Evolutionary conservation across 2,797 vertebrate species (phyloP).

Genomic region (Channallabes apus): DNA sequence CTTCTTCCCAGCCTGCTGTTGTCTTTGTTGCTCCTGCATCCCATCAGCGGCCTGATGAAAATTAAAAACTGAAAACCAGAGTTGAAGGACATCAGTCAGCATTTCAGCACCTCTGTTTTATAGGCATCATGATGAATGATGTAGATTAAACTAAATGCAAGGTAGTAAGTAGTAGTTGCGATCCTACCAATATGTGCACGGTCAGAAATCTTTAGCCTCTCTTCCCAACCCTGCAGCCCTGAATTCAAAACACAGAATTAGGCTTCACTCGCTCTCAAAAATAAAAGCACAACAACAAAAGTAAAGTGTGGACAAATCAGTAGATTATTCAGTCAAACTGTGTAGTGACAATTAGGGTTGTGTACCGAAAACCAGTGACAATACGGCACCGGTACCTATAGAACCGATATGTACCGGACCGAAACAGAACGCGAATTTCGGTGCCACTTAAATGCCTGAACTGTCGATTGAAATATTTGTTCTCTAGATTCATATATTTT

Average conservation of each 20-base stretch:
- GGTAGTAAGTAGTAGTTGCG: background rate
- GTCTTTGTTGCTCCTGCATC: constrained; percentile 80
- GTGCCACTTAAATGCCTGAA: too few relatives aligned
- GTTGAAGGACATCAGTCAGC: background rate
- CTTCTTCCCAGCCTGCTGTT: constrained; percentile 82
- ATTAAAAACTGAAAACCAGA: constrained; percentile 74
- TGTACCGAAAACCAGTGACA: too few relatives aligned
- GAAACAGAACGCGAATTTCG: too few relatives aligned
- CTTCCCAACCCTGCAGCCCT: constrained; percentile 82
- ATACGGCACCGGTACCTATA: too few relatives aligned
- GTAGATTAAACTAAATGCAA: background rate
- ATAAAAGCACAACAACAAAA: background rate
- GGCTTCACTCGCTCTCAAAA: too few relatives aligned
- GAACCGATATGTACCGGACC: too few relatives aligned
- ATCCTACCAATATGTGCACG: constrained; percentile 80
- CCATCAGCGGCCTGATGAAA: constrained; percentile 83
- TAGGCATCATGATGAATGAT: background rate
- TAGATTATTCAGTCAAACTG: background rate
- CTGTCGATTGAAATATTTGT: too few relatives aligned
- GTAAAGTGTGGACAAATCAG: background rate
- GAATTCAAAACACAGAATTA: constrained; percentile 29
- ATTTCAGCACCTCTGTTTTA: background rate
- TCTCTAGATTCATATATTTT: too few relatives aligned
- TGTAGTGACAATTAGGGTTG: too few relatives aligned
- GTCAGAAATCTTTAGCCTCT: constrained; percentile 80